phyloP scores from a whole-genome alignment of 2,113 vertebrate species.

The Ictalurus punctatus region DNA sequence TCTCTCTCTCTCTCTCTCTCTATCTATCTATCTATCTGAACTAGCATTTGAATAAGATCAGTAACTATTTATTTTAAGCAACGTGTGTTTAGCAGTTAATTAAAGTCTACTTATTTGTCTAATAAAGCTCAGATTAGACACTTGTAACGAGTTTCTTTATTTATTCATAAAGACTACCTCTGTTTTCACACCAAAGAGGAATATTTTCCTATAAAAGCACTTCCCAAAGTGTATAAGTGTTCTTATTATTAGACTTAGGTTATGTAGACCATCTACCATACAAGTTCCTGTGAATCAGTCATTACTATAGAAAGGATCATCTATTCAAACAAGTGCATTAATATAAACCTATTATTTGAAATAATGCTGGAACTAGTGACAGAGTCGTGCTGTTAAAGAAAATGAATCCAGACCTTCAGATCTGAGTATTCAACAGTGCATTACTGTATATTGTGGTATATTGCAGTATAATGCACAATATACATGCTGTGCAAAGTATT shows the following conservation, averaged over 20 bases:
- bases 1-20: too few species aligned
- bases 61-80: background rate
- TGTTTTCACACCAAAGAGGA: background rate
- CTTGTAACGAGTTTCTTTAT: background rate
- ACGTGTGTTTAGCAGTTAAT: background rate
- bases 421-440: background rate
- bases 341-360: background rate
- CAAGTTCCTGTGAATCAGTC: background rate
- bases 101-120: background rate
- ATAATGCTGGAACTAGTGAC: background rate
- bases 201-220: background rate
- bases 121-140: background rate
- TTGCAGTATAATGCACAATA: background rate
- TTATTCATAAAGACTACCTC: background rate
- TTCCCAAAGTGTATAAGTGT: background rate
- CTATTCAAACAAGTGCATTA: background rate
- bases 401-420: background rate
- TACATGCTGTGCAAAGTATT: background rate
- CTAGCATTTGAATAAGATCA: background rate
- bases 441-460: background rate
- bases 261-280: background rate
- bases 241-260: background rate
- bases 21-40: background rate
- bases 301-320: background rate
- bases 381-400: background rate